phyloP scores from a whole-genome alignment of 2,797 vertebrate genomes.

The Pangasius krempfi region DNA sequence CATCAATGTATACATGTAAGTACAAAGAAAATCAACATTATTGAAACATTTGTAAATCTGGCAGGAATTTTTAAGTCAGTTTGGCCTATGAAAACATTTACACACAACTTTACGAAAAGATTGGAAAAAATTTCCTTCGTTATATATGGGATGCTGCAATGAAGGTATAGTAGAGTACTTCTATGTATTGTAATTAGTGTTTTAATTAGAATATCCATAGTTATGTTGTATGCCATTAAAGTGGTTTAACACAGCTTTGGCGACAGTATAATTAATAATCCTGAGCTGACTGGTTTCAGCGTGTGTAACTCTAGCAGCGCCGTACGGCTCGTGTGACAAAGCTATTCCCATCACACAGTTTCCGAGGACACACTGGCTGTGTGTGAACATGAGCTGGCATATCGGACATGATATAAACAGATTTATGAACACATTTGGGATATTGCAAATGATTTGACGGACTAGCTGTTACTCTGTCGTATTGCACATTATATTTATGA shows the following conservation, averaged over 20 bases:
- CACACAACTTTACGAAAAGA: not conserved
- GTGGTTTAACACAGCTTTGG: conserved; percentile 25
- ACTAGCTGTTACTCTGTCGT: not conserved
- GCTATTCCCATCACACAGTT: conserved; percentile 61
- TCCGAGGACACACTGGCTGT: conserved; percentile 38
- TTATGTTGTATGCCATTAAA: conserved; percentile 5
- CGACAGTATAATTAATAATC: conserved; percentile 49
- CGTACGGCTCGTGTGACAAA: conserved; percentile 56
- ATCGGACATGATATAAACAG: conserved; percentile 16
- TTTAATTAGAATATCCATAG: not conserved
- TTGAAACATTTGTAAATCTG: not conserved
- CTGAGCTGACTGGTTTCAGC: conserved; percentile 40
- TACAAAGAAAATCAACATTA: not conserved
- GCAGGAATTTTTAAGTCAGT: not conserved
- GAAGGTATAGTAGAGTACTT: not conserved
- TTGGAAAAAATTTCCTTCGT: not conserved
- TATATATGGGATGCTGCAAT: too few species aligned
- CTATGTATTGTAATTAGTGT: not conserved
- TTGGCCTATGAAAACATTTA: not conserved
- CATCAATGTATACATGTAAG: too few species aligned
- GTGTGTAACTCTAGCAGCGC: conserved; percentile 58
- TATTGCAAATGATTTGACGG: not conserved
- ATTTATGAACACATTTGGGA: conserved; percentile 18
- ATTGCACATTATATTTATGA: not conserved
- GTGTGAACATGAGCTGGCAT: conserved; percentile 45